Base-by-base conservation (phyloP, 2,113 vertebrate species). In the Ornithorhynchus anatinus region DNA sequence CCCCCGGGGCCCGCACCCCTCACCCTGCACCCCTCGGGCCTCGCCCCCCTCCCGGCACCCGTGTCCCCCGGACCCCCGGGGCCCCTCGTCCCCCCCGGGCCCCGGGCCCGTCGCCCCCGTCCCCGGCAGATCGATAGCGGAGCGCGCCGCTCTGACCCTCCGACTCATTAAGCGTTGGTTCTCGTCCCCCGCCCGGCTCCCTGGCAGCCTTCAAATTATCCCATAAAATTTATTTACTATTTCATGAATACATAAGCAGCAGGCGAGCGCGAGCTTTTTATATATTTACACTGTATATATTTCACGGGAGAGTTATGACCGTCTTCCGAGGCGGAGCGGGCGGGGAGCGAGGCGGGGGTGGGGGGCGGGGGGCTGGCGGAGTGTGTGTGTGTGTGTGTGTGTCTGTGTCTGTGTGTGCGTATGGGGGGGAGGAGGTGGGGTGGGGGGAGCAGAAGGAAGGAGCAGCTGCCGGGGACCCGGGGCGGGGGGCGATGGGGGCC, bases 151-250 rank as follows among this genome's bases (percentile, higher is more conserved):
- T 81, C 91, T 69, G 87, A 87, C 86, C 86, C 80, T 73, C 87
- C 89, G 83, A 72, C 91, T 94, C 92, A 93, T 92, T 93, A 92
- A 90, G 86, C 76, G 89, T 89, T 84, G 82, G 90, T 90, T 92
- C 89, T 91, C 92, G 92, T 92, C 93, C 91, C n/a, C n/a, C 80
- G 81, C 91, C 86, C 80, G 81, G 92, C 91, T 92, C 88, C 89
- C 90, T 91, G 92, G 92, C 92, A 94, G 93, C 91, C 92, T 94
- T 93, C 92, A 91, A 92, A 93, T 94, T 93, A 94, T 93, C 92
- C 91, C 93, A 94, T 94, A 93, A 94, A 94, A 92, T 94, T 94
- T 94, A 94, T 94, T 94, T 94, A 94, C 92, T 94, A 94, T 94
- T 94, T 91, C 93, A 94, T 94, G 93, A 94, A 94, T 94, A 93